Conservation (phyloP, 1,140 invertebrate species). For the Lepidurus couesii region DNA sequence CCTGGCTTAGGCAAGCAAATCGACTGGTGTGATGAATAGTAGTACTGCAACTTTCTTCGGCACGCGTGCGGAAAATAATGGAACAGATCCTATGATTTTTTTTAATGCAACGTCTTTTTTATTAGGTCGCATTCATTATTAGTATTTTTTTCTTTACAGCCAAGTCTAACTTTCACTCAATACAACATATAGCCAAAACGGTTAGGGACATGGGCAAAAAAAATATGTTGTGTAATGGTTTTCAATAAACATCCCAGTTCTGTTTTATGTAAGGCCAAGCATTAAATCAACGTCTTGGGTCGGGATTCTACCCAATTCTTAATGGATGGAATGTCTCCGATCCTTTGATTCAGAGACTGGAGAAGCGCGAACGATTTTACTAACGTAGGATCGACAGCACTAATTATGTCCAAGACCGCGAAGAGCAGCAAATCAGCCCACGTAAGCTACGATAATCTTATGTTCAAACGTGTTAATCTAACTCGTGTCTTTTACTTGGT, state of each 20-base stretch:
- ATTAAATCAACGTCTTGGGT: slow-evolving; percentile 48
- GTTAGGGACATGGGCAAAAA: slow-evolving; percentile 7
- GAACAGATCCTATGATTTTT: neutral
- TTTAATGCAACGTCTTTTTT: neutral
- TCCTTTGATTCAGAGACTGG: slow-evolving; percentile 46
- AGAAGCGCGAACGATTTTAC: slow-evolving; percentile 39
- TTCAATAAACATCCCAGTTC: slow-evolving; percentile 22
- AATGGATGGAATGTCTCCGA: slow-evolving; percentile 47
- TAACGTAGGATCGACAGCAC: neutral
- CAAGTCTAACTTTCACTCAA: neutral
- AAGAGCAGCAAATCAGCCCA: slow-evolving; percentile 32
- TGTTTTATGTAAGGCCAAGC: neutral
- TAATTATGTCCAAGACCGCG: neutral
- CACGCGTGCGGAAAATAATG: neutral
- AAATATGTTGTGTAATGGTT: neutral
- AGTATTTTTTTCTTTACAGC: neutral
- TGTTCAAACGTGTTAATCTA: neutral
- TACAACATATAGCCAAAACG: neutral
- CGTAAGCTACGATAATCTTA: slow-evolving; percentile 29
- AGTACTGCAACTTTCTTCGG: neutral
- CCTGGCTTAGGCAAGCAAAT: neutral
- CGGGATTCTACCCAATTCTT: slow-evolving; percentile 48
- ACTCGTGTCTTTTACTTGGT: slow-evolving; percentile 30
- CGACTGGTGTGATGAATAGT: slow-evolving; percentile 7
- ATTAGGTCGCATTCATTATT: too few species aligned